Percentiles rank a stretch among this genome's conserved stretches.
These are phyloP conservation scores for Coregonus clupeaformis DNA, from an alignment of 2,113 vertebrate genomes.

Conservation along the genomic window DNA sequence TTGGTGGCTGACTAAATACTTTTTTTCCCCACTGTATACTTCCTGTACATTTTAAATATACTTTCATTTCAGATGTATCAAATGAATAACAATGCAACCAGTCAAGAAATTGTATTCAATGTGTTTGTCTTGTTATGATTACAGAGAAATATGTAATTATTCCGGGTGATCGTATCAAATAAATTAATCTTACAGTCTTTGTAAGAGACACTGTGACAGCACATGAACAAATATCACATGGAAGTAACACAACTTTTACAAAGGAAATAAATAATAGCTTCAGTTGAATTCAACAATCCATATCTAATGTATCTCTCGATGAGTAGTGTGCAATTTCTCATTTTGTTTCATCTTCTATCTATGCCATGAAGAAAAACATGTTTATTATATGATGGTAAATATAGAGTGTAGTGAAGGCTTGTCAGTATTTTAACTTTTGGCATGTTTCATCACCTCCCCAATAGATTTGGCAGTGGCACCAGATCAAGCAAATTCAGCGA, in stretches of 20 bases:
- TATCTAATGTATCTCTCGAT: constrained; percentile 19
- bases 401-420: constrained; percentile 25
- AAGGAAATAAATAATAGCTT: constrained; percentile 22
- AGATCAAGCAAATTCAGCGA: constrained; percentile 35
- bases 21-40: too few relatives aligned
- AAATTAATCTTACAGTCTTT: neutral
- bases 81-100: too few relatives aligned
- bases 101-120: too few relatives aligned
- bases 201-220: neutral
- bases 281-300: constrained; percentile 11
- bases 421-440: constrained; percentile 24
- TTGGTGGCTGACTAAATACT: too few relatives aligned
- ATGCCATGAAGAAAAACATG: constrained; percentile 19
- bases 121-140: neutral
- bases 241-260: neutral
- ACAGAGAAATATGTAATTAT: neutral
- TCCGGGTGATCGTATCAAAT: neutral
- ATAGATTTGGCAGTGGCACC: constrained; percentile 35
- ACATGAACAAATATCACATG: neutral
- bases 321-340: constrained; percentile 14
- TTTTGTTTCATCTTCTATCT: neutral
- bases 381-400: constrained; percentile 26
- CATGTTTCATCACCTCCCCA: constrained; percentile 15
- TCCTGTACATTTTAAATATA: neutral
- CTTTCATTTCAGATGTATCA: neutral